phyloP scores from a whole-genome alignment of 2,113 vertebrate genomes.

The Psephotus haematonotus region DNA sequence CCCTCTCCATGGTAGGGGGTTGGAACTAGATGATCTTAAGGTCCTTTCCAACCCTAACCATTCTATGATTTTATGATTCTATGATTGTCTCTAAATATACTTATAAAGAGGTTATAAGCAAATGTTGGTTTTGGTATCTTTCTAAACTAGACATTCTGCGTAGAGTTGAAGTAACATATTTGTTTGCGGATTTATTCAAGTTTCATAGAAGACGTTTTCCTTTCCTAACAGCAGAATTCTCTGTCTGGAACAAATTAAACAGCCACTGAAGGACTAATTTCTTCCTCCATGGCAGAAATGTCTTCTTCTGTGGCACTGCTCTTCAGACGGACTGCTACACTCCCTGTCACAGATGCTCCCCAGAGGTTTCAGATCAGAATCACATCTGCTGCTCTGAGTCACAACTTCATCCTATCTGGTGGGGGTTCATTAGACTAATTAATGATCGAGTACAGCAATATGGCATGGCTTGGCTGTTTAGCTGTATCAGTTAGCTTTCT shows the following conservation, averaged over 20 bases:
- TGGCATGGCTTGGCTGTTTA: background rate
- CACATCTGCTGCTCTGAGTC: slow-evolving; percentile 53
- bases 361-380: slow-evolving; percentile 15
- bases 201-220: slow-evolving; percentile 25
- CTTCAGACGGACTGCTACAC: background rate
- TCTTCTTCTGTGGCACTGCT: slow-evolving; percentile 34
- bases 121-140: background rate
- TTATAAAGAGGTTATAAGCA: background rate
- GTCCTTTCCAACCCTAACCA: background rate
- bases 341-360: background rate
- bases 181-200: background rate
- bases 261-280: slow-evolving; percentile 44
- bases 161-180: background rate
- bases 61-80: background rate
- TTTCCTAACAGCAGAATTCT: slow-evolving; percentile 13
- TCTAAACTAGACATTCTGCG: background rate
- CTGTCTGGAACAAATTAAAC: slow-evolving; percentile 58
- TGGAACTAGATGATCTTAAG: background rate
- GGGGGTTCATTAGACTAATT: slow-evolving; percentile 44
- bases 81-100: background rate
- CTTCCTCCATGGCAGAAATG: slow-evolving; percentile 29
- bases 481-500: background rate
- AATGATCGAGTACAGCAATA: background rate
- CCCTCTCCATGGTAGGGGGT: background rate
- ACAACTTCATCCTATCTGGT: background rate